Conservation (phyloP, 2,113 vertebrate genomes). For the Toxotes chatareus region DNA sequence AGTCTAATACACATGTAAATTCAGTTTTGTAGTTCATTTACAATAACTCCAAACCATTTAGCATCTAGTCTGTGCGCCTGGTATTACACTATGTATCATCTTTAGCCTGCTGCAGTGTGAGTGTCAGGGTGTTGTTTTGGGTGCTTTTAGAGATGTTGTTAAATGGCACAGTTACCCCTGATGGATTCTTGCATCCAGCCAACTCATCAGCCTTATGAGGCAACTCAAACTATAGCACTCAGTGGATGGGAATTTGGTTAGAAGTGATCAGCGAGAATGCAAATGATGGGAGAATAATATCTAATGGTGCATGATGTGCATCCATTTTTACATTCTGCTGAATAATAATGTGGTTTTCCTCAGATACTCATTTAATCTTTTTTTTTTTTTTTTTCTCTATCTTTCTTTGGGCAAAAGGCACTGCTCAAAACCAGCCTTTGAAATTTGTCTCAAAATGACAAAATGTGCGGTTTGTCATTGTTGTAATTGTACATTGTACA, state of each 20-base stretch:
- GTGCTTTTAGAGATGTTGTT: conserved; percentile 23
- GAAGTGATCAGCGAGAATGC: conserved; percentile 1
- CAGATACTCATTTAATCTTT: not conserved
- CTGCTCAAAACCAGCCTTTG: not conserved
- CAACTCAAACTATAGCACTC: conserved; percentile 11
- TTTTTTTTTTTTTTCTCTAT: not conserved
- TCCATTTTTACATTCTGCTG: conserved; percentile 15
- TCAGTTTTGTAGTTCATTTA: conserved; percentile 47
- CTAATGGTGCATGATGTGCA: conserved; percentile 18
- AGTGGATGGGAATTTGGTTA: not conserved
- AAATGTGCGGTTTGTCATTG: not conserved
- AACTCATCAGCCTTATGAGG: conserved; percentile 42
- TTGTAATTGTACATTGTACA: no score
- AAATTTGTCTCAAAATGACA: not conserved
- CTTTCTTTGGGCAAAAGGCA: not conserved
- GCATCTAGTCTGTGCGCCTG: conserved; percentile 21
- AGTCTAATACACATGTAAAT: conserved; percentile 51
- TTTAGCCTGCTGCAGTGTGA: conserved; percentile 6
- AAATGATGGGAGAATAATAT: conserved; percentile 26
- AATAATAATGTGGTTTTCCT: conserved; percentile 3
- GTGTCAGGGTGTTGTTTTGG: conserved; percentile 12
- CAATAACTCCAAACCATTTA: conserved; percentile 46
- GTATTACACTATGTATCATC: conserved; percentile 28
- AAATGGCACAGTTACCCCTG: conserved; percentile 29
- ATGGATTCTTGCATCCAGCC: conserved; percentile 15